Evolutionary conservation across 2,888 invertebrate species (phyloP), one percentile per base, ranked within the genome.

Genomic region (Tolmerus cingulatus): DNA sequence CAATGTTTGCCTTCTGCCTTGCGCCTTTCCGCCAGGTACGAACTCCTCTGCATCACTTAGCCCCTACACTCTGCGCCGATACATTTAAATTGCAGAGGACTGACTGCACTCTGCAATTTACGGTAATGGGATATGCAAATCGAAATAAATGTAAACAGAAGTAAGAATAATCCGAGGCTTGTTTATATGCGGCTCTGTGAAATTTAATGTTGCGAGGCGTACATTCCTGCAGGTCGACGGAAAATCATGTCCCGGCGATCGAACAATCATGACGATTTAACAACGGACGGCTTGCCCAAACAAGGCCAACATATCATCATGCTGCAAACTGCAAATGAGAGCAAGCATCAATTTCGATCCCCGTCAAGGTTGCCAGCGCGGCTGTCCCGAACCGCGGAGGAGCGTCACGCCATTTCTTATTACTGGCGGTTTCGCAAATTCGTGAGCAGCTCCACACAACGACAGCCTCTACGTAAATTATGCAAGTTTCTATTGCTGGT

Each of bases 111-210:
- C 27, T 51, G 77, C 86, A 86, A 86, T 87, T 88, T 88, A 84
- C 82, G 82, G 86, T 87, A 88, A 88, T 88, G 88, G 87, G 88
- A 88, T 88, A 88, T 88, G 88, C 87, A 88, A 88, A 88, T 88
- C 88, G 84, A 85, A 88, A 88, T 86, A 87, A 87, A 88, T 88
- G 88, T 88, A 88, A 87, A 87, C 88, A 88, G 88, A 87, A 88
- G 88, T 87, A 87, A 55, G 88, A 87, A 88, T 88, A 88, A 88
- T 88, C 87, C 87, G 86, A 85, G 84, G 51, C 88, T 88, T 87
- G 88, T 87, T 88, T 87, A 87, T 87, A 87, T 87, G 79, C 87
- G 87, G 66, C 82, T 87, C 81, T 81, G 82, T 79, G 81, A 51
- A 81, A 81, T 55, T 81, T 55, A 82, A 86, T 81, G 81, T 81